Evolutionary conservation across 1,140 invertebrate genomes (phyloP).

Genomic region (Nephila pilipes): DNA sequence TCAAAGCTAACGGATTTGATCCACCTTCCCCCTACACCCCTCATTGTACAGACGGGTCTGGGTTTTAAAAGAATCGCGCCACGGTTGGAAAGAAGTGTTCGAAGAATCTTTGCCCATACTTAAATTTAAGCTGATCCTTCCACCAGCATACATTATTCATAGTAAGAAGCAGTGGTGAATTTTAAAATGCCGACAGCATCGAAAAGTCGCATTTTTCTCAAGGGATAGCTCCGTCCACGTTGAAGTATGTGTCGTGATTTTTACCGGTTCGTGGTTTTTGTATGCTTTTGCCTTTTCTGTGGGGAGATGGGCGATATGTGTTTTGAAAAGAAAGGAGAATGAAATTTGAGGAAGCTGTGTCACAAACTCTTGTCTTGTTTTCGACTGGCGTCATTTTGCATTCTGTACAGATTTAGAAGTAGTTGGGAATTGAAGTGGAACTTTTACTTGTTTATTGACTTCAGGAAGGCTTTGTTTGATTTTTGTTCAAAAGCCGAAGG

Average conservation of each 20-base stretch:
- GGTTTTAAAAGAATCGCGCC: not conserved
- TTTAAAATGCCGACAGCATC: conserved; percentile 50
- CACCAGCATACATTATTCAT: conserved; percentile 57
- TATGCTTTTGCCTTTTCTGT: not conserved
- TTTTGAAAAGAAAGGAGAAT: conserved; percentile 1
- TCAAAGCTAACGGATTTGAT: not conserved
- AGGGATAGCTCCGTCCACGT: not conserved
- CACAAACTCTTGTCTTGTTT: not conserved
- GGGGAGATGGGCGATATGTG: not conserved
- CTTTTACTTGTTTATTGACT: not conserved
- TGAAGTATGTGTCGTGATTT: not conserved
- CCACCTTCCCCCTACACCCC: not conserved
- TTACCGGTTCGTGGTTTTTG: conserved; percentile 1
- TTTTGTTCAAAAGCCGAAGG: too few species aligned
- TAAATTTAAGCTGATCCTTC: conserved; percentile 61
- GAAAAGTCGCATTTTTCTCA: conserved; percentile 46
- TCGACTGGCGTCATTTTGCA: not conserved
- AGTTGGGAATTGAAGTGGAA: not conserved
- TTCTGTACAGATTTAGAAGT: not conserved
- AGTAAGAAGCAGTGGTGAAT: conserved; percentile 18
- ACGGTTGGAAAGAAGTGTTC: not conserved
- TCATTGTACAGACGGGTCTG: not conserved
- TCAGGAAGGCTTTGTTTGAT: too few species aligned
- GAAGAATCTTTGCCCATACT: conserved; percentile 35
- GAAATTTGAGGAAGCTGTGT: conserved; percentile 15